A percentile compares a stretch with the other conserved stretches of the same genome.
These are phyloP conservation scores for Aphrocallistes beatrix DNA, from an alignment of 37 sponge, comb jelly and placozoan species.

Conservation along the genomic window DNA sequence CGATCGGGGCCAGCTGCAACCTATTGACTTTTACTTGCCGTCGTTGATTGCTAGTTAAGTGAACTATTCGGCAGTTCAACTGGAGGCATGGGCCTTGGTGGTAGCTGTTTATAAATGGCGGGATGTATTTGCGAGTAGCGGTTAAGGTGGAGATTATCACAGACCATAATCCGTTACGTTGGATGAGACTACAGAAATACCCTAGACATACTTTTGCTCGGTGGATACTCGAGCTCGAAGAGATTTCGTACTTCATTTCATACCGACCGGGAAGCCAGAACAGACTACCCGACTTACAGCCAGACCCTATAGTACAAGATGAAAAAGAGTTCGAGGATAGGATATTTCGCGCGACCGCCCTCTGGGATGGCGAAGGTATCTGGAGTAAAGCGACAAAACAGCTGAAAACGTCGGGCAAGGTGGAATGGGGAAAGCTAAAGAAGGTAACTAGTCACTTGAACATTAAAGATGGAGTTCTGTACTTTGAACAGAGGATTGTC, in stretches of 20 bases:
- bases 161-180: constrained; percentile 32
- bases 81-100: neutral
- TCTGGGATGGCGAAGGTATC: neutral
- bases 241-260: neutral
- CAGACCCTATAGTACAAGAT: neutral
- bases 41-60: neutral
- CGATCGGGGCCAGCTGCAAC: neutral
- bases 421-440: neutral
- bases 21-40: neutral
- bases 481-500: neutral
- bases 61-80: neutral
- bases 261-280: neutral
- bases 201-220: constrained; percentile 10
- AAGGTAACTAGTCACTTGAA: neutral
- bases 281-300: neutral
- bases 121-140: neutral
- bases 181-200: constrained; percentile 24
- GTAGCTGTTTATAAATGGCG: neutral
- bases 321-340: neutral
- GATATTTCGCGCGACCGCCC: neutral
- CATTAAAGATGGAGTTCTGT: neutral
- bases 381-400: neutral
- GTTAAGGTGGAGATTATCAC: neutral
- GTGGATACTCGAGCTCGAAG: neutral
- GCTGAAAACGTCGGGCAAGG: neutral